phyloP scores from a whole-genome alignment of 2,797 vertebrate genomes.

The Epinephelus malabaricus region DNA sequence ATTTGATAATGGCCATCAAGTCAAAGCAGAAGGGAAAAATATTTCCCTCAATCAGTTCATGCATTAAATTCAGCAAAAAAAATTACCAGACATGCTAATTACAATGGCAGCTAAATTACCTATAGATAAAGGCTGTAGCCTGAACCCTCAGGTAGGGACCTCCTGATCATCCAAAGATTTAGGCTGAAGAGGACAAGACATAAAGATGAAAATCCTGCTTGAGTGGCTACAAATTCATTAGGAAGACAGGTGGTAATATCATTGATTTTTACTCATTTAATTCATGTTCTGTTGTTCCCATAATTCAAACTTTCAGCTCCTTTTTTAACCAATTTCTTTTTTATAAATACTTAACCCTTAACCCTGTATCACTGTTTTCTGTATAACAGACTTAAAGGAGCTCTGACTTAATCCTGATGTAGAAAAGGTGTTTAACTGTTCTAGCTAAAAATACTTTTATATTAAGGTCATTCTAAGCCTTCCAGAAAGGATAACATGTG shows the following conservation, averaged over 20 bases:
- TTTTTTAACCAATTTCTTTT: not conserved
- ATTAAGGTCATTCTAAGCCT: no score
- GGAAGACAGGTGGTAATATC: not conserved
- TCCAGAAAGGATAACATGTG: no score
- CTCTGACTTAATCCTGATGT: not conserved
- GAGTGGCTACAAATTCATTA: constrained; percentile 3
- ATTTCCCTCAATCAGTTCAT: not conserved
- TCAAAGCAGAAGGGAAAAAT: not conserved
- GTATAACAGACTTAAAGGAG: not conserved
- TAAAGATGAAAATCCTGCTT: not conserved
- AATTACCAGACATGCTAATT: not conserved
- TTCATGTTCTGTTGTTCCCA: not conserved
- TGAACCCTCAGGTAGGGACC: not conserved
- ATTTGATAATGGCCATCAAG: constrained; percentile 1
- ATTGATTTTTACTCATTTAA: not conserved
- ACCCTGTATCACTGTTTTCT: not conserved
- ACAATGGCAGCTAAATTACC: constrained; percentile 1
- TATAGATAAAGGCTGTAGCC: not conserved
- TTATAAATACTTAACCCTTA: not conserved
- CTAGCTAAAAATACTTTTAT: not conserved
- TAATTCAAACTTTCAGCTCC: no score
- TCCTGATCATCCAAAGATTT: constrained; percentile 4
- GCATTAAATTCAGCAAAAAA: not conserved
- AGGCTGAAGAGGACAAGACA: not conserved
- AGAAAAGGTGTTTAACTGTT: not conserved